Percentiles rank a stretch among this genome's conserved stretches.
These are phyloP conservation scores for Morone saxatilis DNA, from an alignment of 2,113 vertebrate species.

Conservation along the genomic window DNA sequence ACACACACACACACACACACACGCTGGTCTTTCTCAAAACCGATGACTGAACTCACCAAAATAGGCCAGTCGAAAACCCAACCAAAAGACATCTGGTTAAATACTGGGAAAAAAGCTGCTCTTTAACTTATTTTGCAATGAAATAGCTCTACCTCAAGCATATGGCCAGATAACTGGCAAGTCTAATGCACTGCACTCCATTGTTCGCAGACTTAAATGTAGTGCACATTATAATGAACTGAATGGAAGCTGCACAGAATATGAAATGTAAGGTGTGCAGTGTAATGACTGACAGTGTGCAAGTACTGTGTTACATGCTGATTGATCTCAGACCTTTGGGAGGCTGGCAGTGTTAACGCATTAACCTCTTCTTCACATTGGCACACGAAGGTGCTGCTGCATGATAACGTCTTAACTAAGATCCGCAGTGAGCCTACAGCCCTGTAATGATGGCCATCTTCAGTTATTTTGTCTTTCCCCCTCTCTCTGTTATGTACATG, in stretches of 20 bases:
- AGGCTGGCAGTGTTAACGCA: slow-evolving; percentile 4
- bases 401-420: slow-evolving; percentile 13
- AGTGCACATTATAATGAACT: slow-evolving; percentile 19
- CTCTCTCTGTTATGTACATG: slow-evolving; percentile 23
- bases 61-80: slow-evolving; percentile 53
- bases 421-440: slow-evolving; percentile 7
- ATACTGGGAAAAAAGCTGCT: slow-evolving; percentile 58
- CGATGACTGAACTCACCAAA: slow-evolving; percentile 62
- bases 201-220: not conserved
- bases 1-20: slow-evolving; percentile 36
- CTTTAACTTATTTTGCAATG: slow-evolving; percentile 52
- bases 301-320: not conserved
- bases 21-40: slow-evolving; percentile 47
- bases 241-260: slow-evolving; percentile 9
- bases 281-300: not conserved
- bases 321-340: slow-evolving; percentile 14
- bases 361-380: not conserved
- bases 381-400: slow-evolving; percentile 13
- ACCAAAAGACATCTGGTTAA: slow-evolving; percentile 72
- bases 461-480: slow-evolving; percentile 17
- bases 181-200: not conserved
- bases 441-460: slow-evolving; percentile 11
- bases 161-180: slow-evolving; percentile 18
- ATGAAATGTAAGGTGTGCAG: slow-evolving; percentile 9
- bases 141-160: slow-evolving; percentile 35